A percentile compares a stretch with the other conserved stretches of the same genome.
These are phyloP conservation scores for Gibbula magus DNA, from an alignment of 2,888 invertebrate species.

Conservation along the genomic window DNA sequence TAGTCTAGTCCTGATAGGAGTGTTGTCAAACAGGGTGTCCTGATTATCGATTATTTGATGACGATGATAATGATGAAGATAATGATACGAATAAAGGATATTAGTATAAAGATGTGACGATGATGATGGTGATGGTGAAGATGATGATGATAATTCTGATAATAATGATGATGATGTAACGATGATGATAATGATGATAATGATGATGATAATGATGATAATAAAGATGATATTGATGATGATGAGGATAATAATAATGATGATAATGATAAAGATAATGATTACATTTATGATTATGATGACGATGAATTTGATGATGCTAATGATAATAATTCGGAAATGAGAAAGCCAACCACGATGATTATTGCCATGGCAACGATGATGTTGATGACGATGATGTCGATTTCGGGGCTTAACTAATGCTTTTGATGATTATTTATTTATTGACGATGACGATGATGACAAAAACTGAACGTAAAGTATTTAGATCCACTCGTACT, in stretches of 20 bases:
- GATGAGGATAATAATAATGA: not conserved
- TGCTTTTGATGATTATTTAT: too few relatives aligned
- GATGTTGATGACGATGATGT: not conserved
- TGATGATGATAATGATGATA: not conserved
- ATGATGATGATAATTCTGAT: not conserved
- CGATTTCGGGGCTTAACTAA: not conserved
- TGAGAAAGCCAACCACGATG: not conserved
- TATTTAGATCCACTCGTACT: too few relatives aligned
- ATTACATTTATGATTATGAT: too few relatives aligned
- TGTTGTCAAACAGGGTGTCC: too few relatives aligned
- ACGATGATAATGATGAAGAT: too few relatives aligned
- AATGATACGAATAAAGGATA: too few relatives aligned
- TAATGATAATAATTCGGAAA: too few relatives aligned
- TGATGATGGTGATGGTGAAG: too few relatives aligned
- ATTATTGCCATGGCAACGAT: too few relatives aligned
- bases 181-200: not conserved
- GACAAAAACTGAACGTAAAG: not conserved
- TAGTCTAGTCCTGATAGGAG: too few relatives aligned
- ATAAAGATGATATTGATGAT: not conserved
- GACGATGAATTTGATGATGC: not conserved
- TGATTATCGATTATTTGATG: too few relatives aligned
- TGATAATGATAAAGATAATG: not conserved
- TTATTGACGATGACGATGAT: not conserved
- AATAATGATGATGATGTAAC: not conserved
- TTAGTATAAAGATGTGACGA: too few relatives aligned